A percentile compares a stretch with the other conserved stretches of the same genome.
Evolutionary conservation across 1,140 invertebrate genomes (phyloP).

Genomic region (Macrobrachium nipponense): DNA sequence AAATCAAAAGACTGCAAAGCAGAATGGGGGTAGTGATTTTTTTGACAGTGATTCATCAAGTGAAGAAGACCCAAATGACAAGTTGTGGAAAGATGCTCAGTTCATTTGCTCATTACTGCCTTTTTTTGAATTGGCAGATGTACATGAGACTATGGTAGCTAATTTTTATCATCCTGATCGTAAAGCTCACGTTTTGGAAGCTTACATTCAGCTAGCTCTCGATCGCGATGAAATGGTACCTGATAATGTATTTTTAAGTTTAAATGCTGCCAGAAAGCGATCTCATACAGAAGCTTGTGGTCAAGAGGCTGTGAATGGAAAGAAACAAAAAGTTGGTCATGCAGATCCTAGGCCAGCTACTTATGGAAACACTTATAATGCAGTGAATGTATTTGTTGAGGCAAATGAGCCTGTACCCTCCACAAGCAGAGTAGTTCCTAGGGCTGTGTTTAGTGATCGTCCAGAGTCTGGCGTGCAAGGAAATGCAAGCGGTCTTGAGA

Average conservation of each 20-base stretch:
- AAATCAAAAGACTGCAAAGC: constrained; percentile 15
- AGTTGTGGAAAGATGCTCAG: constrained; percentile 44
- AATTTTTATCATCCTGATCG: constrained; percentile 44
- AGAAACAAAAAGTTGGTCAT: constrained; percentile 27
- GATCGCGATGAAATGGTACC: constrained; percentile 45
- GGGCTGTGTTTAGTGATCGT: background rate
- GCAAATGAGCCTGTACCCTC: background rate
- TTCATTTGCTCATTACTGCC: constrained; percentile 47
- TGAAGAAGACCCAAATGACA: background rate
- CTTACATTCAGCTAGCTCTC: constrained; percentile 41
- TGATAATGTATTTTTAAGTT: constrained; percentile 39
- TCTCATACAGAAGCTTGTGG: constrained; percentile 19
- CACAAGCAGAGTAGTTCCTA: background rate
- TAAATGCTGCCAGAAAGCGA: constrained; percentile 37
- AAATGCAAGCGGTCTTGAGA: background rate
- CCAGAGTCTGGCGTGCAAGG: background rate
- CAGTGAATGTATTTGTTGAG: background rate
- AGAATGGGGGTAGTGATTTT: constrained; percentile 1
- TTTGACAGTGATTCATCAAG: background rate
- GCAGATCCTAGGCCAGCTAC: background rate
- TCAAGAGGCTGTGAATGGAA: background rate
- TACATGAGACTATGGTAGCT: constrained; percentile 45
- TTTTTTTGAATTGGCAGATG: constrained; percentile 39
- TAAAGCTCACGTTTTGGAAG: constrained; percentile 34
- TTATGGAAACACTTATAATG: background rate